Evolutionary conservation across 2,113 vertebrate genomes (phyloP).

Genomic region (Clarias batrachus): DNA sequence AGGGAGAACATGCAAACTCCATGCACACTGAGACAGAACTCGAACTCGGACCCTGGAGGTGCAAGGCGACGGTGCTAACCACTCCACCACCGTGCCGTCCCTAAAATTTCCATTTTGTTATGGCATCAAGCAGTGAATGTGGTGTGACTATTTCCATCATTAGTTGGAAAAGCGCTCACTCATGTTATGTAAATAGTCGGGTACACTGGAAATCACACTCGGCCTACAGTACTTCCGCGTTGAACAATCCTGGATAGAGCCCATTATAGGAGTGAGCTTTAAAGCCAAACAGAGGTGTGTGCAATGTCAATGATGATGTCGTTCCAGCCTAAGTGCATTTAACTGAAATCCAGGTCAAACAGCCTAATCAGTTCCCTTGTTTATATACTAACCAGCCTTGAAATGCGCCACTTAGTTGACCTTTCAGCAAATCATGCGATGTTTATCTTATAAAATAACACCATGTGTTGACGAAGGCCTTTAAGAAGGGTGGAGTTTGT

Average conservation of each 20-base stretch:
- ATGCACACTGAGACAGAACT: too few species aligned
- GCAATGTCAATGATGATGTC: not conserved
- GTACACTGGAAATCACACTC: not conserved
- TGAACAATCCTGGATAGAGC: not conserved
- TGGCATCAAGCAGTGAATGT: conserved; percentile 10
- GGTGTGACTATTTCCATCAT: not conserved
- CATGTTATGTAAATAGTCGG: conserved; percentile 4
- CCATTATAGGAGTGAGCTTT: not conserved
- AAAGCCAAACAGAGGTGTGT: conserved; percentile 17
- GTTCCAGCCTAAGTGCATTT: not conserved
- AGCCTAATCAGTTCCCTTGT: not conserved
- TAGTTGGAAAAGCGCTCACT: conserved; percentile 1
- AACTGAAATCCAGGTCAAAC: not conserved
- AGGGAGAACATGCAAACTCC: too few species aligned
- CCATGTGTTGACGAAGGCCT: not conserved
- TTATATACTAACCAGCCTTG: not conserved
- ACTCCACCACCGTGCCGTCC: not conserved
- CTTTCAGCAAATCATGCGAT: not conserved
- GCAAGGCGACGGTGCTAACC: too few species aligned
- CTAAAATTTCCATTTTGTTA: not conserved
- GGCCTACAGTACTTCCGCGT: conserved; percentile 10
- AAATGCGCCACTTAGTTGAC: not conserved
- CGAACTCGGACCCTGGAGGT: too few species aligned
- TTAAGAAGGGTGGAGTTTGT: not conserved
- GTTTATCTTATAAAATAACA: not conserved